Evolutionary conservation across 2,888 invertebrate genomes (phyloP).

Genomic region (Cyrtodaria siliqua): DNA sequence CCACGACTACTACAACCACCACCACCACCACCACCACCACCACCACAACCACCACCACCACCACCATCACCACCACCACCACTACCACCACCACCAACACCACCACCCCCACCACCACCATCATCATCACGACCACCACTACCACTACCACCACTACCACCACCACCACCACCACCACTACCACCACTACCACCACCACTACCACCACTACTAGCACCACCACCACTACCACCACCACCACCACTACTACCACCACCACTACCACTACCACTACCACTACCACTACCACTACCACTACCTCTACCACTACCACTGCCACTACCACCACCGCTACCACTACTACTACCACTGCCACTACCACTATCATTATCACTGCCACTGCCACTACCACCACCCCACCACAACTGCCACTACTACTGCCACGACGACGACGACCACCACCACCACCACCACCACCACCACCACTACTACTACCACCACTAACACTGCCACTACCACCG

Average conservation of each 20-base stretch:
- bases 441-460: too few species aligned
- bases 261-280: slow-evolving; percentile 3
- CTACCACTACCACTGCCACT: background rate
- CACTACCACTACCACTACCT: background rate
- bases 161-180: slow-evolving; percentile 13
- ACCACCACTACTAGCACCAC: slow-evolving; percentile 8
- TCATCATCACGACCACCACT: background rate
- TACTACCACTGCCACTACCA: background rate
- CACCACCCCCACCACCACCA: too few species aligned
- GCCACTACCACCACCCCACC: too few species aligned
- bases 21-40: too few species aligned
- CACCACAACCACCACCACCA: too few species aligned
- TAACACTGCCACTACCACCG: too few species aligned
- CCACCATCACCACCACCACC: too few species aligned
- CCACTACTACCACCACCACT: slow-evolving; percentile 4
- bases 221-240: background rate
- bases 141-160: slow-evolving; percentile 6
- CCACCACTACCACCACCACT: slow-evolving; percentile 8
- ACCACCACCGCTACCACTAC: background rate
- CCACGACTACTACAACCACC: too few species aligned
- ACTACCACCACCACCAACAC: too few species aligned
- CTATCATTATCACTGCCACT: background rate
- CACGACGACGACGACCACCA: slow-evolving; percentile 3
- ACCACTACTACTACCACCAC: too few species aligned
- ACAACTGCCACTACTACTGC: background rate